Evolutionary conservation across 2,888 invertebrate genomes (phyloP).

Genomic region (Nemapogon koenigi): DNA sequence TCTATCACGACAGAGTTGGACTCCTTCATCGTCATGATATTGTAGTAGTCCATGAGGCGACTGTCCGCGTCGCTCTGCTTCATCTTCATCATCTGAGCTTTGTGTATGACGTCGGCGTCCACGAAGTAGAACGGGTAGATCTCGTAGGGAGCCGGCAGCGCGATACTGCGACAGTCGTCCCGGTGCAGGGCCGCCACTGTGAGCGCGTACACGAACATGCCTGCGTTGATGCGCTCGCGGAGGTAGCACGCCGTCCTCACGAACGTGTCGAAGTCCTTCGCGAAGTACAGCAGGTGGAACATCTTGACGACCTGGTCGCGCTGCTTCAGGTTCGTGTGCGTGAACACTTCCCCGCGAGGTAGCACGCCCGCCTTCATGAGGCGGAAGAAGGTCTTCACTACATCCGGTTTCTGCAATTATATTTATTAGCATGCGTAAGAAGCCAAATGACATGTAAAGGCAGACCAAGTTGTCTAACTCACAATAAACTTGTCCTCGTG

Average conservation of each 20-base stretch:
- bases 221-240: constrained; percentile 73
- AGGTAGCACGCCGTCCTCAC: constrained; percentile 73
- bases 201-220: constrained; percentile 75
- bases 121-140: constrained; percentile 80
- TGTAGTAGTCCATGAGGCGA: constrained; percentile 56
- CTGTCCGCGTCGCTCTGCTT: constrained; percentile 64
- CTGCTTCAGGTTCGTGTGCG: constrained; percentile 65
- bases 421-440: not conserved
- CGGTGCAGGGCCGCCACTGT: constrained; percentile 73
- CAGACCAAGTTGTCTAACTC: constrained; percentile 17
- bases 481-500: constrained; percentile 65
- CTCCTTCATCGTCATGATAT: constrained; percentile 55
- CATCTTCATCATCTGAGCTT: constrained; percentile 69
- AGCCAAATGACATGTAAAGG: too few relatives aligned
- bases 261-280: constrained; percentile 74
- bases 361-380: constrained; percentile 64
- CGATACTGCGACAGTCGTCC: constrained; percentile 68
- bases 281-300: constrained; percentile 69
- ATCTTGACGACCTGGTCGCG: constrained; percentile 68
- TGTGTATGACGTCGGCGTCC: constrained; percentile 72
- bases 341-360: constrained; percentile 66
- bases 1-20: constrained; percentile 68
- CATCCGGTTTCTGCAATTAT: constrained; percentile 53
- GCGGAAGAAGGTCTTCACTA: constrained; percentile 63
- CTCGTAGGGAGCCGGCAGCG: constrained; percentile 77